phyloP scores from a whole-genome alignment of 1,140 invertebrate genomes.

The Armadillidium nasatum region DNA sequence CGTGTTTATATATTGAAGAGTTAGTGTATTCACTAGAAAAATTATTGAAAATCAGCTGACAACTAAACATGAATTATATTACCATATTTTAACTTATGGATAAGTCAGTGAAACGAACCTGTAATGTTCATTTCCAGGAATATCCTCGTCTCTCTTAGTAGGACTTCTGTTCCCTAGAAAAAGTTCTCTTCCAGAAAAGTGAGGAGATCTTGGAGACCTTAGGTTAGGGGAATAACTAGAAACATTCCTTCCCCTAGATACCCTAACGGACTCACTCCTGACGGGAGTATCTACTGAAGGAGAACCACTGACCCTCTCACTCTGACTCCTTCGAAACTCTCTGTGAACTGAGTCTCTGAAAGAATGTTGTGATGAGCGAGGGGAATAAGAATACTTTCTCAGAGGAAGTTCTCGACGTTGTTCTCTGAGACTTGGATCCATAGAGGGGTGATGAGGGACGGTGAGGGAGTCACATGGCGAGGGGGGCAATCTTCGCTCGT shows the following conservation, averaged over 20 bases:
- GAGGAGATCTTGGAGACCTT: constrained; percentile 2
- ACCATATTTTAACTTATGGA: too few relatives aligned
- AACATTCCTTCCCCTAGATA: neutral
- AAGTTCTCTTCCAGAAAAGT: neutral
- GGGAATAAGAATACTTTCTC: neutral
- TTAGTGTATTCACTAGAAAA: too few relatives aligned
- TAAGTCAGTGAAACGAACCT: neutral
- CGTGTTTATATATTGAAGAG: too few relatives aligned
- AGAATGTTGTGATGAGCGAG: neutral
- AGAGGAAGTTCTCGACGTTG: neutral
- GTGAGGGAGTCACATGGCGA: constrained; percentile 2
- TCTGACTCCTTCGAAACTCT: neutral
- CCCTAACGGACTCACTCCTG: neutral
- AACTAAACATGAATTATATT: too few relatives aligned
- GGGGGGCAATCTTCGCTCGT: neutral
- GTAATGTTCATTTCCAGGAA: neutral
- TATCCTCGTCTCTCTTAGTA: neutral
- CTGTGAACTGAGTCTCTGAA: neutral
- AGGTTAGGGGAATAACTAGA: neutral
- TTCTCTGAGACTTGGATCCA: neutral
- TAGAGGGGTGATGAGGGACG: neutral
- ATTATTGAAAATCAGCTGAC: too few relatives aligned
- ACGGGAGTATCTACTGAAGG: neutral
- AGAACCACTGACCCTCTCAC: neutral
- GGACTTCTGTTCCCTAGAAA: neutral